Evolutionary conservation across 35 echinoderm and acorn worm species (phyloP), one percentile per base, ranked within the genome.

Genomic region (Strongylocentrotus purpuratus): DNA sequence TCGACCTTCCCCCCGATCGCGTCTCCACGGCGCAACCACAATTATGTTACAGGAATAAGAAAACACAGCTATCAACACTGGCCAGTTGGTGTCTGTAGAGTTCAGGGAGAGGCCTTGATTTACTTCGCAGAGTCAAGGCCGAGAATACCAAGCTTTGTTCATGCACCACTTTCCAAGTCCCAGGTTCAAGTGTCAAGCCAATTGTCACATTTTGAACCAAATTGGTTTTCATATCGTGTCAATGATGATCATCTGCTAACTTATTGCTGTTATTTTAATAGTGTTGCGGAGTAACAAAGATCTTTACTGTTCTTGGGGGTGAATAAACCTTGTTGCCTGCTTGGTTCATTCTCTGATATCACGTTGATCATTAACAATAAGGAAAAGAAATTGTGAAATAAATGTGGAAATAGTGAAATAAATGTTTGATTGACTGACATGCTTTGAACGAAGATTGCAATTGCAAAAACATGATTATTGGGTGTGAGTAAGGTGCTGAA

Each of bases 211-310:
- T 78, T 78, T 78, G 65, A 78, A 78, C 20, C 20, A n/a, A 78
- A 78, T 78, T 78, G 65, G 65, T 78, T 78, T 78, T 78, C 28
- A 78, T 78, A 31, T 78, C 65, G 25, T 6, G 61, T 70, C 17
- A 14, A 70, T 28, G 61, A 28, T 70, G 61, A 70, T 70, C 61
- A 70, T 70, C 61, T 70, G 61, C 22, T 70, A 70, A 70, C 18
- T 78, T 78, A 78, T 78, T 78, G 65, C 65, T 78, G 65, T 78
- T 78, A 78, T 78, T 78, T 78, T 78, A 78, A n/a, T 78, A n/a
- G 65, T n/a, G 65, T 28, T 78, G 4, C n/a, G 5, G 20, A 78
- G 65, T 78, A 78, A 78, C 65, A 78, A 78, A 78, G 65, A 78
- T 78, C 28, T 78, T 4, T 8, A 78, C 65, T 78, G 65, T 78